Percentiles rank a stretch among this genome's conserved stretches.
phyloP scores from a whole-genome alignment of 1,140 invertebrate genomes.

The Chionoecetes opilio region DNA sequence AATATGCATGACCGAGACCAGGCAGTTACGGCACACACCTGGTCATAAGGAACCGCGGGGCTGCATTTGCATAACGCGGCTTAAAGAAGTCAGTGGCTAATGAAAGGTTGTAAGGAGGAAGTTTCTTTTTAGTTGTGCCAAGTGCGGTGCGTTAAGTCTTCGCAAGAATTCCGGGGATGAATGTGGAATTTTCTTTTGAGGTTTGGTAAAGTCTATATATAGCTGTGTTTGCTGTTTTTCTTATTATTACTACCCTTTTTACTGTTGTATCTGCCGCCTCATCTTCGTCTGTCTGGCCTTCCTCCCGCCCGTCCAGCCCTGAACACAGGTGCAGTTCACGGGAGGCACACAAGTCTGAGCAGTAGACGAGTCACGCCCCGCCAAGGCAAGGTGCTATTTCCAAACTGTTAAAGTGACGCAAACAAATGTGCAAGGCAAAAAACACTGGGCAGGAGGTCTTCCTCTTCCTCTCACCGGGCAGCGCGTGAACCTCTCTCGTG shows the following conservation, averaged over 20 bases:
- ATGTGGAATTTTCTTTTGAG: not conserved
- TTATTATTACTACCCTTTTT: not conserved
- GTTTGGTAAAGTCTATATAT: not conserved
- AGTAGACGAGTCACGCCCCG: not conserved
- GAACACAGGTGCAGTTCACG: not conserved
- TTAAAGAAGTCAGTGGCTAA: slow-evolving; percentile 10
- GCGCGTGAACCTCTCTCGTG: not conserved
- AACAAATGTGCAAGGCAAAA: not conserved
- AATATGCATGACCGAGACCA: not conserved
- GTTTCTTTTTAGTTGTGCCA: slow-evolving; percentile 12
- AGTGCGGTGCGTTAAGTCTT: not conserved
- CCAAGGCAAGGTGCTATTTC: not conserved
- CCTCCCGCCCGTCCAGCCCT: not conserved
- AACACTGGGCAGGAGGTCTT: not conserved
- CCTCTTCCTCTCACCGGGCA: not conserved
- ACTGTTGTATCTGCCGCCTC: not conserved
- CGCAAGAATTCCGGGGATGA: not conserved
- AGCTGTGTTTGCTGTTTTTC: not conserved
- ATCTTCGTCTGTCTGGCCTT: too few relatives aligned
- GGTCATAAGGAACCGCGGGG: not conserved
- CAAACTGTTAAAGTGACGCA: not conserved
- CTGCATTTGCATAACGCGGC: slow-evolving; percentile 7
- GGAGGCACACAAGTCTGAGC: not conserved
- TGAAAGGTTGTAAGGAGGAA: not conserved
- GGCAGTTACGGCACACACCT: slow-evolving; percentile 24